These are phyloP conservation scores for Batillaria attramentaria DNA, from an alignment of 1,140 invertebrate genomes.

Conservation along the genomic window DNA sequence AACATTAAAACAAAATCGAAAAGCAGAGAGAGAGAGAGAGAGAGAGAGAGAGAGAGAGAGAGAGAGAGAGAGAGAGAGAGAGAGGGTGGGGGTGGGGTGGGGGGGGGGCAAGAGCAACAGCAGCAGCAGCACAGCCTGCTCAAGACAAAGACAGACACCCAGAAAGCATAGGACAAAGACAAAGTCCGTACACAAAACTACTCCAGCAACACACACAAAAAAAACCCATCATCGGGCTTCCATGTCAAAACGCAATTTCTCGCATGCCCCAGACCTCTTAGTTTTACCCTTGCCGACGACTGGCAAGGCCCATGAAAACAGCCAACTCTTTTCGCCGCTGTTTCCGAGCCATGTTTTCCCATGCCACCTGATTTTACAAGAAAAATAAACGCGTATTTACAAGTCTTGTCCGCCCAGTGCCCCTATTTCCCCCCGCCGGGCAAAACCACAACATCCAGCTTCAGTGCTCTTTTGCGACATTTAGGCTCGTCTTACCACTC, in stretches of 20 bases:
- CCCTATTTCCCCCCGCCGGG: neutral
- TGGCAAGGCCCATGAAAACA: neutral
- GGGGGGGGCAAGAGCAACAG: neutral
- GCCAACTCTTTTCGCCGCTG: neutral
- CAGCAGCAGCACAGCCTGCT: neutral
- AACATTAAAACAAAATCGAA: neutral
- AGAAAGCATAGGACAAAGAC: too few species aligned
- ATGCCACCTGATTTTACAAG: conserved; percentile 28
- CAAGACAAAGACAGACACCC: too few species aligned
- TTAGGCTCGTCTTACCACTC: conserved; percentile 4
- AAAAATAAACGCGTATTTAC: conserved; percentile 27
- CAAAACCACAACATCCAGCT: conserved; percentile 12
- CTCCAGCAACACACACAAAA: too few species aligned
- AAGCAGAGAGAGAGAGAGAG: neutral
- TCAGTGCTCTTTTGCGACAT: conserved; percentile 22
- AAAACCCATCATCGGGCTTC: conserved; percentile 11
- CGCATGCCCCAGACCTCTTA: neutral
- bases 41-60: neutral
- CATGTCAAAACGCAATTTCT: conserved; percentile 25
- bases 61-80: neutral
- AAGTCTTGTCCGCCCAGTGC: conserved; percentile 24
- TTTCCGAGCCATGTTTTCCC: conserved; percentile 9
- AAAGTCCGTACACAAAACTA: too few species aligned
- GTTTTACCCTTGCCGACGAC: neutral
- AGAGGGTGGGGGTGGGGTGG: neutral